Conservation (phyloP, 2,888 invertebrate genomes). For the Lysandra bellargus region DNA sequence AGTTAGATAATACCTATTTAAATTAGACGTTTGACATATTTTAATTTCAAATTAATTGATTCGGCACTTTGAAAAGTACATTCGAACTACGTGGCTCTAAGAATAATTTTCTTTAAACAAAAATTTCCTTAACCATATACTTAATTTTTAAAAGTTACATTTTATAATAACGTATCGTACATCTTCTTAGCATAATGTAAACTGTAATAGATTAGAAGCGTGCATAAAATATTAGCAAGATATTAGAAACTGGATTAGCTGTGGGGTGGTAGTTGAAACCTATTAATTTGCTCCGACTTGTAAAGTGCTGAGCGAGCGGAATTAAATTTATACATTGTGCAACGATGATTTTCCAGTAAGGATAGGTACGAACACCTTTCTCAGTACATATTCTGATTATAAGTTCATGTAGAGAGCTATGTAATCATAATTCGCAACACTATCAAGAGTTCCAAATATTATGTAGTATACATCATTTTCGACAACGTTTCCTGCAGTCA, state of each 20-base stretch:
- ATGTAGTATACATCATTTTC: too few relatives aligned
- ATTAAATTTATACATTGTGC: constrained; percentile 20
- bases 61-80: background rate
- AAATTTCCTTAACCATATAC: too few relatives aligned
- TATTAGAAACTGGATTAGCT: constrained; percentile 17
- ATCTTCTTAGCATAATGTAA: background rate
- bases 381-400: background rate
- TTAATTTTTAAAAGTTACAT: too few relatives aligned
- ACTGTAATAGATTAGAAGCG: constrained; percentile 9
- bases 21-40: too few relatives aligned
- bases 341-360: background rate
- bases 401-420: background rate
- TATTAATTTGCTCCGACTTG: constrained; percentile 23
- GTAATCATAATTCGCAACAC: too few relatives aligned
- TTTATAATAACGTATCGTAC: background rate
- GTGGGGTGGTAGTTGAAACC: constrained; percentile 24
- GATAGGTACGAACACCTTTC: background rate
- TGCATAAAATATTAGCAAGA: constrained; percentile 16
- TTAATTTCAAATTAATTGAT: too few relatives aligned
- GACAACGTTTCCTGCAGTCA: too few relatives aligned
- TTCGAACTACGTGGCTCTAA: too few relatives aligned
- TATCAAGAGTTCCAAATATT: too few relatives aligned
- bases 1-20: too few relatives aligned
- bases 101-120: too few relatives aligned
- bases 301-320: constrained; percentile 19